These are phyloP conservation scores for Falco columbarius DNA, from an alignment of 2,797 vertebrate genomes.

Conservation along the genomic window DNA sequence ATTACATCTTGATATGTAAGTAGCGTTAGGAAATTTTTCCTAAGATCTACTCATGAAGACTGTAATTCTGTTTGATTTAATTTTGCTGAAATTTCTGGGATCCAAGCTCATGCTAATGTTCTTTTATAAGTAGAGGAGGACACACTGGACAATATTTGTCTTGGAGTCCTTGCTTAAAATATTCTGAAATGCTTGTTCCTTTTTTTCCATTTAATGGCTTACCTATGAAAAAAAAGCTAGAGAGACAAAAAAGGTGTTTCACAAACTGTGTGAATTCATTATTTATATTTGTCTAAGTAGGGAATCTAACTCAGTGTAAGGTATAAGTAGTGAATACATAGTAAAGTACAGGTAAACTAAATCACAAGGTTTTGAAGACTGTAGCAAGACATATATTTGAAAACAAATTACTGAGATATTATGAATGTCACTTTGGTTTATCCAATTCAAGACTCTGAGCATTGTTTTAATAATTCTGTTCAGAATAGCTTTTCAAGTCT, in stretches of 20 bases:
- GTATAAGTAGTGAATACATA: neutral
- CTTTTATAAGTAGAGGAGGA: neutral
- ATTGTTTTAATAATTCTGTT: slow-evolving; percentile 37
- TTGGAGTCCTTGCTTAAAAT: neutral
- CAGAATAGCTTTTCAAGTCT: slow-evolving; percentile 10
- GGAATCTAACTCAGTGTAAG: neutral
- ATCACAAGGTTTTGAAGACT: neutral
- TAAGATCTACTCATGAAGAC: neutral
- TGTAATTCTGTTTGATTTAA: neutral
- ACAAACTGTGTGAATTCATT: neutral
- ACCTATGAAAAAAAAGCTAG: neutral
- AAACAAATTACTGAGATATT: slow-evolving; percentile 2
- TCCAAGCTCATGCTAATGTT: neutral
- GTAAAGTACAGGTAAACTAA: neutral
- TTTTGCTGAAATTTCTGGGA: neutral
- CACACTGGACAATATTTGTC: neutral
- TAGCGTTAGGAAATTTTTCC: neutral
- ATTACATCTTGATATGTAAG: neutral
- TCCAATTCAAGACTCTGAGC: neutral
- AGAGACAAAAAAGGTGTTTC: neutral
- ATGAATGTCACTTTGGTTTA: slow-evolving; percentile 17
- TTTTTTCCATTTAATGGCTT: neutral
- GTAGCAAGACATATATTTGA: neutral
- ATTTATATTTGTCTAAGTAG: neutral
- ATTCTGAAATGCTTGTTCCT: neutral